phyloP scores from a whole-genome alignment of 2,113 vertebrate genomes.

The Dendropsophus ebraccatus region DNA sequence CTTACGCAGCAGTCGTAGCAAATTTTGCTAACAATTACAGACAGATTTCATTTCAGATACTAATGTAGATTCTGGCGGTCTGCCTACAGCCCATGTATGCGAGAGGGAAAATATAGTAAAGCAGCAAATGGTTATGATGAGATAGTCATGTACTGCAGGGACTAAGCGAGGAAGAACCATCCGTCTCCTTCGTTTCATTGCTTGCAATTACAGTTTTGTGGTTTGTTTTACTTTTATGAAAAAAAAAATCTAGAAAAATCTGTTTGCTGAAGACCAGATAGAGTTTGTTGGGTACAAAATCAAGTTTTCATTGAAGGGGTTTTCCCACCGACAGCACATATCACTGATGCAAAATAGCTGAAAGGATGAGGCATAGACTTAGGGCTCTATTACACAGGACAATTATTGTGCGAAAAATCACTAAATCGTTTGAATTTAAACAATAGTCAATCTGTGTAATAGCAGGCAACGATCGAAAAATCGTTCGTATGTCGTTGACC shows the following conservation, averaged over 20 bases:
- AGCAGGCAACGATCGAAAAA: no score
- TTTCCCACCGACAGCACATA: no score
- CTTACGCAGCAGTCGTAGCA: slow-evolving; percentile 21
- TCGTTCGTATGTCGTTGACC: no score
- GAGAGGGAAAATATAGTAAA: slow-evolving; percentile 57
- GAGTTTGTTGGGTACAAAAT: not conserved
- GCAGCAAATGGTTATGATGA: not conserved
- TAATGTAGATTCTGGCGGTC: slow-evolving; percentile 64
- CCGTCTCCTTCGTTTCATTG: not conserved
- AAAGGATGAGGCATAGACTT: no score
- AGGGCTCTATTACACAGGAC: no score
- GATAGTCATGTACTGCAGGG: not conserved
- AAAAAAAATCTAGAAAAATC: no score
- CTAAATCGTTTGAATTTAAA: no score
- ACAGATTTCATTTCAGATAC: slow-evolving; percentile 65
- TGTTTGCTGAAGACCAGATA: not conserved
- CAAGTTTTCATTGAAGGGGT: not conserved
- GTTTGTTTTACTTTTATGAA: no score
- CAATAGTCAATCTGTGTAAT: no score
- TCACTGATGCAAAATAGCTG: no score
- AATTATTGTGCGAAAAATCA: no score
- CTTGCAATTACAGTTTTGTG: not conserved
- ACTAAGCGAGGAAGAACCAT: not conserved
- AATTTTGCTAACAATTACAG: slow-evolving; percentile 64
- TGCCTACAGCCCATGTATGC: slow-evolving; percentile 59